These are phyloP conservation scores for Peromyscus eremicus DNA, from an alignment of 2,797 vertebrate genomes.

Conservation along the genomic window DNA sequence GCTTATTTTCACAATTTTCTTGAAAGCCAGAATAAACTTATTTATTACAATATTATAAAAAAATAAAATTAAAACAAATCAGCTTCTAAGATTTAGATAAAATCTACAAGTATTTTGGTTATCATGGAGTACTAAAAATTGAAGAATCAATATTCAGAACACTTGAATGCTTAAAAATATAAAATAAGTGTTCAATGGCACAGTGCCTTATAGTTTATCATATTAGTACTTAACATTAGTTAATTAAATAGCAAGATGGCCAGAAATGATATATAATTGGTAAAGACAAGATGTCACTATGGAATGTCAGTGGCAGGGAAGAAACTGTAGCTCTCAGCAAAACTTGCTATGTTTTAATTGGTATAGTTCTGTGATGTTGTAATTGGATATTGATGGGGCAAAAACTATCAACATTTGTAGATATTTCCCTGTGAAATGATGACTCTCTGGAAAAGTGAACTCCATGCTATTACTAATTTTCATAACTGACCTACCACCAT, in stretches of 20 bases:
- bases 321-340: conserved; percentile 20
- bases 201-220: background rate
- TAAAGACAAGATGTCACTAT: conserved; percentile 5
- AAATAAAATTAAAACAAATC: background rate
- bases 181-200: background rate
- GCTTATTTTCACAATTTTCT: background rate
- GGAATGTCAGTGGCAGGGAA: background rate
- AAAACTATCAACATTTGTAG: conserved; percentile 1
- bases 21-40: background rate
- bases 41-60: background rate
- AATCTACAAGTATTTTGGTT: background rate
- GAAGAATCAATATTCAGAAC: background rate
- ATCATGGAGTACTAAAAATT: background rate
- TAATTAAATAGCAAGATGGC: conserved; percentile 20
- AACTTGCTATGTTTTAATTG: conserved; percentile 24
- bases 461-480: conserved; percentile 21
- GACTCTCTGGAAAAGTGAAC: conserved; percentile 40
- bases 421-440: conserved; percentile 39
- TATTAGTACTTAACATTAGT: background rate
- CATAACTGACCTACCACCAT: background rate
- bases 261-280: background rate
- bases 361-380: conserved; percentile 42
- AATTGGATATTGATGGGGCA: conserved; percentile 37
- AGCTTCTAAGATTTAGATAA: background rate
- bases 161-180: background rate